phyloP scores from a whole-genome alignment of 1,140 invertebrate genomes.

The Acromyrmex charruanus region DNA sequence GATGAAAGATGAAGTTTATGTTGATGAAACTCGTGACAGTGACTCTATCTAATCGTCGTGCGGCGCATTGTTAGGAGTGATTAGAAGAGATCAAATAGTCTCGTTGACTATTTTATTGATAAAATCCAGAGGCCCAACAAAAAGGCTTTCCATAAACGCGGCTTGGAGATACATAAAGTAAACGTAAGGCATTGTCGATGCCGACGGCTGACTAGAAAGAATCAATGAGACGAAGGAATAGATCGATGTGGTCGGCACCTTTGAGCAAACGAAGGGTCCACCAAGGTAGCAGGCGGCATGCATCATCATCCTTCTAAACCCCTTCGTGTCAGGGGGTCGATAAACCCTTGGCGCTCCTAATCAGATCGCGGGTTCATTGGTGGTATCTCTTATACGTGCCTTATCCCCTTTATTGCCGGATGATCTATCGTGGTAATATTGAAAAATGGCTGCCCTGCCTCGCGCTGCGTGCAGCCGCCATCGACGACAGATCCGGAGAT shows the following conservation, averaged over 20 bases:
- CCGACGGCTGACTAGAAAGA: slow-evolving; percentile 27
- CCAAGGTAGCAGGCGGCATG: slow-evolving; percentile 65
- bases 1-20: neutral
- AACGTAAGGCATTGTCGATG: neutral
- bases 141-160: slow-evolving; percentile 26
- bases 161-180: neutral
- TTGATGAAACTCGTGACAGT: neutral
- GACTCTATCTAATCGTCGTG: slow-evolving; percentile 27
- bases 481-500: slow-evolving; percentile 75
- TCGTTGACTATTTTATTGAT: slow-evolving; percentile 69
- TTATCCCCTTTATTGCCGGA: slow-evolving; percentile 76
- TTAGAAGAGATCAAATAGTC: slow-evolving; percentile 38
- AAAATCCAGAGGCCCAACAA: neutral
- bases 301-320: slow-evolving; percentile 64
- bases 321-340: slow-evolving; percentile 64
- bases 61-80: neutral
- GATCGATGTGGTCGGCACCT: slow-evolving; percentile 73
- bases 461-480: slow-evolving; percentile 47
- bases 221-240: slow-evolving; percentile 70
- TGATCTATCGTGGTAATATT: slow-evolving; percentile 79
- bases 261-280: slow-evolving; percentile 62
- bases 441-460: slow-evolving; percentile 71
- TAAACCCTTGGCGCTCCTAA: slow-evolving; percentile 71
- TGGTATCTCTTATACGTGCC: slow-evolving; percentile 58
- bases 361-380: slow-evolving; percentile 69